Percentiles rank a stretch among this genome's conserved stretches.
Evolutionary conservation across 2,888 invertebrate genomes (phyloP).

Genomic region (Drosophila robusta): DNA sequence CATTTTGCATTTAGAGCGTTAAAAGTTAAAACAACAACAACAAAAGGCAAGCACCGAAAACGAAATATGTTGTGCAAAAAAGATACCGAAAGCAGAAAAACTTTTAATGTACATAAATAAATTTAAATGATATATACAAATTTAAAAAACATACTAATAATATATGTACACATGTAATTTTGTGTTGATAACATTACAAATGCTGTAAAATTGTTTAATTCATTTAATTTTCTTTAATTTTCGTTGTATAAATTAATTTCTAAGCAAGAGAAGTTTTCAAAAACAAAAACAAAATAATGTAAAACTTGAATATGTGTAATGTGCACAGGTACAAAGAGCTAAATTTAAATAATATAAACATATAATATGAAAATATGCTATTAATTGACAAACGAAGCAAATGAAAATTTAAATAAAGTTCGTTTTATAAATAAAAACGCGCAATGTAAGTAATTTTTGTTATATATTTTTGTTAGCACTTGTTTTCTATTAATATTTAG

Average conservation of each 20-base stretch:
- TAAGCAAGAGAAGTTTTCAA: conserved; percentile 57
- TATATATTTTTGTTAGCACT: conserved; percentile 81
- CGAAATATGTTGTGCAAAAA: conserved; percentile 28
- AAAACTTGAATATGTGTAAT: conserved; percentile 63
- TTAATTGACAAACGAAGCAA: conserved; percentile 25
- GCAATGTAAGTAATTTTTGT: conserved; percentile 76
- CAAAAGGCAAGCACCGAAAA: conserved; percentile 3
- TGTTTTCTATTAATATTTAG: conserved; percentile 80
- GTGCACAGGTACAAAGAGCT: conserved; percentile 73
- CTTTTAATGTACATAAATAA: conserved; percentile 58
- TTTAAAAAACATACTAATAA: conserved; percentile 14
- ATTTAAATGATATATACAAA: conserved; percentile 17
- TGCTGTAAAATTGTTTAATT: conserved; percentile 48
- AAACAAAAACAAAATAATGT: conserved; percentile 48
- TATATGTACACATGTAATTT: conserved; percentile 38
- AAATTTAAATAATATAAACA: conserved; percentile 54
- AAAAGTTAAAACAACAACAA: conserved; percentile 40
- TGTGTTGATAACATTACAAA: conserved; percentile 39
- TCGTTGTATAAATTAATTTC: conserved; percentile 69
- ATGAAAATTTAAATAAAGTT: conserved; percentile 47
- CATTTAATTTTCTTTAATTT: conserved; percentile 45
- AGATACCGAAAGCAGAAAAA: conserved; percentile 23
- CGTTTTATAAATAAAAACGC: conserved; percentile 48
- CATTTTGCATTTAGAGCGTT: conserved; percentile 83
- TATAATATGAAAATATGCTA: conserved; percentile 28